Evolutionary conservation across 2,888 invertebrate genomes (phyloP).

Genomic region (Incurvaria masculella): DNA sequence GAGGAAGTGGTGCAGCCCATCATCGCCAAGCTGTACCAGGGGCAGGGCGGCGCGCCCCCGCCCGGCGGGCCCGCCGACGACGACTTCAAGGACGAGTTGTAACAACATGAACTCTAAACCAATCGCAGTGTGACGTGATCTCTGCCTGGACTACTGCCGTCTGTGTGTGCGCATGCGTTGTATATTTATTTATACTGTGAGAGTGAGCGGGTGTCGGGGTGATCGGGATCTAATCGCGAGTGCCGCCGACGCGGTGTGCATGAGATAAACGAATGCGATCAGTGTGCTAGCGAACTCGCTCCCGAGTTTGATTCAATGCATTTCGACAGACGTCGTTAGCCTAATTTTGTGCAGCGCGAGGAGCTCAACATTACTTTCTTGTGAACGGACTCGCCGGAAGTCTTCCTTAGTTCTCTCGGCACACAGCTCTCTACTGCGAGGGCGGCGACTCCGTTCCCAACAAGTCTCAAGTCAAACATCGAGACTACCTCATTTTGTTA

Average conservation of each 20-base stretch:
- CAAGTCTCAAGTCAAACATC: background rate
- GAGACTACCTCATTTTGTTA: background rate
- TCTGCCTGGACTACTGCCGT: constrained; percentile 28
- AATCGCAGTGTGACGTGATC: constrained; percentile 47
- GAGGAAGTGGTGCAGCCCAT: constrained; percentile 97
- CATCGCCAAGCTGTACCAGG: constrained; percentile 93
- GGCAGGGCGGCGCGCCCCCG: constrained; percentile 75
- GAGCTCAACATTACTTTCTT: background rate
- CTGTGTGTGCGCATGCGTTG: constrained; percentile 41
- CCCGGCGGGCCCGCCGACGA: constrained; percentile 65
- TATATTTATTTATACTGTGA: constrained; percentile 38
- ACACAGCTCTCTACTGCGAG: background rate
- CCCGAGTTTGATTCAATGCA: constrained; percentile 41
- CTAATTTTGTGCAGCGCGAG: background rate
- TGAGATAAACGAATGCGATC: constrained; percentile 16
- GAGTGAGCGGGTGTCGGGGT: constrained; percentile 10
- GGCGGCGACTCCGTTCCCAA: background rate
- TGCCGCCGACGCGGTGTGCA: constrained; percentile 26
- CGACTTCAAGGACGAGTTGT: constrained; percentile 83
- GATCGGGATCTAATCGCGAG: constrained; percentile 28
- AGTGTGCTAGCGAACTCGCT: constrained; percentile 12
- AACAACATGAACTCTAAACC: constrained; percentile 38
- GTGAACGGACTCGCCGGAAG: background rate
- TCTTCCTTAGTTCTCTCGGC: background rate
- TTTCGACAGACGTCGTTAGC: constrained; percentile 22